Base-by-base conservation (phyloP, 2,888 invertebrate genomes). In the Ornithoptera alexandrae region DNA sequence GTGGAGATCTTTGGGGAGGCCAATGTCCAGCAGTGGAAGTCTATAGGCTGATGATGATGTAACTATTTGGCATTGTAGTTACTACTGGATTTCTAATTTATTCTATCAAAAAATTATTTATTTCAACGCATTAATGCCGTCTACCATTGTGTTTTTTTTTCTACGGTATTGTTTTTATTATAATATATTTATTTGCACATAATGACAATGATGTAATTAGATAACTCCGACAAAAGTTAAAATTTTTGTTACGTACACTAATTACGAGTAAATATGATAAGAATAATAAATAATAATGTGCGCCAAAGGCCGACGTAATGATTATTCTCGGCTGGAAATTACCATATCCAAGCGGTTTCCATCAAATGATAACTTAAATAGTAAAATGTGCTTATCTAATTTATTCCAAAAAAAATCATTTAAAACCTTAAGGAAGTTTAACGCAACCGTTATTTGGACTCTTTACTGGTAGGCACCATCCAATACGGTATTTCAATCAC, bases 341-440 rank as follows among this genome's bases (percentile, higher is more conserved):
- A 67, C 10, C 67, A 67, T 67, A 67, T 36, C 39, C 50, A 67
- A 67, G 61, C 61, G 53, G 61, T 62, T 67, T 61, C 67, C 67
- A 61, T 67, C 67, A 67, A 2, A 67, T 61, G 56, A 67, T 67
- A 67, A 61, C 61, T 60, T 36, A 61, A 61, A 62, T 67, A 61
- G 39, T 30, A 61, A 62, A 62, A 60, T 66, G 61, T 53, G 53
- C 22, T 56, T 50, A 50, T 50, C 50, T 50, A 50, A 50, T 50
- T 50, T 17, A 18, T 50, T 50, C 39, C 39, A 39, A 1, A 39
- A 39, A 39, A 10, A 39, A 10, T 39, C 2, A 10, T 39, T 39
- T 50, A 50, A 18, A 50, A 50, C 50, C 39, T 8, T 39, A 39
- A 39, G 10, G 50, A 50, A 18, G 50, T 15, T 15, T 10, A 15